phyloP scores from a whole-genome alignment of 1,140 invertebrate species.

The Caenorhabditis latens region DNA sequence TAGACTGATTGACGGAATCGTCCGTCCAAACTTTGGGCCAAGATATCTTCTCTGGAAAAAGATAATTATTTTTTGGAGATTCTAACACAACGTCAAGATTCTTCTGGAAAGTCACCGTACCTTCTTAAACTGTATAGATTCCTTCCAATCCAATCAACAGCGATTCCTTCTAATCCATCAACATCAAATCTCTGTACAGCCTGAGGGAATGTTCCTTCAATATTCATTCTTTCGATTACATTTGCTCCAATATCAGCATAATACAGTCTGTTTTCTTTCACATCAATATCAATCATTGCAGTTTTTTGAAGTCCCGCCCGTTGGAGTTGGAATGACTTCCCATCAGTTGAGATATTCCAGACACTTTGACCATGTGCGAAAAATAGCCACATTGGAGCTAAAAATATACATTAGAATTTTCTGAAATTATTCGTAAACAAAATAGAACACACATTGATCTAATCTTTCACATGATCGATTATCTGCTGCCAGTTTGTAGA shows the following conservation, averaged over 20 bases:
- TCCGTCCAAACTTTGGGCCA: slow-evolving; percentile 71
- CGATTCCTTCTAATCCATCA: slow-evolving; percentile 72
- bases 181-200: slow-evolving; percentile 71
- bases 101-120: background rate
- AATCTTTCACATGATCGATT: slow-evolving; percentile 76
- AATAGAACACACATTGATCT: slow-evolving; percentile 52
- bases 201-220: slow-evolving; percentile 69
- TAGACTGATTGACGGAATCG: slow-evolving; percentile 86
- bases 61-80: background rate
- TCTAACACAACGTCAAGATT: background rate
- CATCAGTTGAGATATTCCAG: slow-evolving; percentile 72
- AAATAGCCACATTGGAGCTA: slow-evolving; percentile 70
- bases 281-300: slow-evolving; percentile 73
- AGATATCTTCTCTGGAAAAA: slow-evolving; percentile 61
- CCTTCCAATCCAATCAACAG: slow-evolving; percentile 71
- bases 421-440: no score
- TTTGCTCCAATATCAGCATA: slow-evolving; percentile 70
- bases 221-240: slow-evolving; percentile 67
- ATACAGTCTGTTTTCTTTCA: slow-evolving; percentile 68
- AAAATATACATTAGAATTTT: background rate
- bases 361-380: slow-evolving; percentile 74
- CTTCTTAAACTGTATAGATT: slow-evolving; percentile 65
- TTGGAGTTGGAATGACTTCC: slow-evolving; percentile 70
- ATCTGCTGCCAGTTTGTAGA: slow-evolving; percentile 79
- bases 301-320: slow-evolving; percentile 70